Conservation (phyloP, 2,113 vertebrate species). For the Corythaixoides concolor region DNA sequence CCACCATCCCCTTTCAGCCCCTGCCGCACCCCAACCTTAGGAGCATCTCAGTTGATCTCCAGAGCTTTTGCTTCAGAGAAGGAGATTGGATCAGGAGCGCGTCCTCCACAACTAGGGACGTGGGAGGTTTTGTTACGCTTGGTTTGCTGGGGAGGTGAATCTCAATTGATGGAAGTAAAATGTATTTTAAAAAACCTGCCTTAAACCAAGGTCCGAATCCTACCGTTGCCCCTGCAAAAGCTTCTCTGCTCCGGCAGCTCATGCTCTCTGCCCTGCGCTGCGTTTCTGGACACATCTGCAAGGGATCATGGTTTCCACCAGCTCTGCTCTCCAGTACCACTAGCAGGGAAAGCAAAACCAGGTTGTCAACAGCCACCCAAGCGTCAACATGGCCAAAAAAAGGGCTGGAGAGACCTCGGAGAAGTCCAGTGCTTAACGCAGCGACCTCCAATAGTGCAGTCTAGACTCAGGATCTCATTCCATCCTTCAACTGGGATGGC, state of each 20-base stretch:
- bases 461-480: background rate
- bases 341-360: background rate
- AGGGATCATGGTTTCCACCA: background rate
- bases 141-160: background rate
- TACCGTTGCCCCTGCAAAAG: background rate
- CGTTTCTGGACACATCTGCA: background rate
- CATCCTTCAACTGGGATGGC: background rate
- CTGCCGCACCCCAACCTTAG: background rate
- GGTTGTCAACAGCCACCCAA: background rate
- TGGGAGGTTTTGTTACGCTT: background rate
- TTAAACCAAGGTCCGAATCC: background rate
- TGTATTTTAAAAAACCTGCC: background rate
- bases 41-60: background rate
- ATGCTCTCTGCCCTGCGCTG: background rate
- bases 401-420: background rate
- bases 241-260: background rate
- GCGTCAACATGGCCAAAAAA: background rate
- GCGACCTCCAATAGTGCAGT: fast-evolving
- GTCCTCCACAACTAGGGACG: fast-evolving
- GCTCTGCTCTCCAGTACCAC: background rate
- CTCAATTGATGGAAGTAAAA: background rate
- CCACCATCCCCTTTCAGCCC: background rate
- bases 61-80: background rate
- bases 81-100: background rate
- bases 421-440: background rate